Conservation (phyloP, 2,888 invertebrate genomes). For the Acanthoscelides obtectus region DNA sequence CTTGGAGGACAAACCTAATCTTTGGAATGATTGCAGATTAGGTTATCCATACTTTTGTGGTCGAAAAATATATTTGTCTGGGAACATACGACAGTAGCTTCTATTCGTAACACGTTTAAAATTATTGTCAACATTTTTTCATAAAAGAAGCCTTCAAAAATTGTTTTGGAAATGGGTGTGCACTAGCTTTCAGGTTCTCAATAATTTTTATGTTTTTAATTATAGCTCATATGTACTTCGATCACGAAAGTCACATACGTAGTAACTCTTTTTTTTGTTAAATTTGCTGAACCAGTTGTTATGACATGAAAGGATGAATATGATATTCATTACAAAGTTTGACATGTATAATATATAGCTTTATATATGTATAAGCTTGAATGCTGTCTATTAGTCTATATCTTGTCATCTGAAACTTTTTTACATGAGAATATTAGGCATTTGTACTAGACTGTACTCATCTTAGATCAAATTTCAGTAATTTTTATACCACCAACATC, state of each 20-base stretch:
- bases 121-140: too few relatives aligned
- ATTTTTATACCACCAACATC: slow-evolving; percentile 7
- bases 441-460: slow-evolving; percentile 11
- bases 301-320: not conserved
- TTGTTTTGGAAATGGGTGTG: too few relatives aligned
- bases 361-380: not conserved
- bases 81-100: too few relatives aligned
- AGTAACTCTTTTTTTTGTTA: not conserved
- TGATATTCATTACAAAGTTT: not conserved
- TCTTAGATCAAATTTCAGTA: slow-evolving; percentile 22
- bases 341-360: not conserved
- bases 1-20: not conserved
- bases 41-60: not conserved
- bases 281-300: not conserved
- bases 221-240: not conserved
- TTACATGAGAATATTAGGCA: not conserved
- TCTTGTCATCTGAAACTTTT: not conserved
- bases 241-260: too few relatives aligned
- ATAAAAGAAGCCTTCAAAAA: too few relatives aligned
- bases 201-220: too few relatives aligned
- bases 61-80: not conserved
- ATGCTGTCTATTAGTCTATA: not conserved
- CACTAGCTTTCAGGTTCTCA: too few relatives aligned
- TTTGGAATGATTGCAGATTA: not conserved
- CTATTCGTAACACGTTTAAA: too few relatives aligned